Base-by-base conservation (phyloP, 1,140 invertebrate genomes). In the Lethrus apterus region DNA sequence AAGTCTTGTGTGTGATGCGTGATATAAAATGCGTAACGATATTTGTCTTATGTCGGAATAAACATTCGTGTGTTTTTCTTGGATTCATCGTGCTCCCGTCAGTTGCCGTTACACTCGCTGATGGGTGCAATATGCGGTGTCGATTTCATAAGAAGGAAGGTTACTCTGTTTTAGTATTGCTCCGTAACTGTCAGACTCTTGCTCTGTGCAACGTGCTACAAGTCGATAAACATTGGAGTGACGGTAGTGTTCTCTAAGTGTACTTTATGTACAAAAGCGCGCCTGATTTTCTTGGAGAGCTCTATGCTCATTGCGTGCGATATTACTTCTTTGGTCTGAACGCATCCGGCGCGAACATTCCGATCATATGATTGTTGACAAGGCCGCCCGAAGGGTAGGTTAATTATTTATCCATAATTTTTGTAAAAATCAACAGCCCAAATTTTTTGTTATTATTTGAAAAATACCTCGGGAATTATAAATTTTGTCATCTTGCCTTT, bases 171-270 rank as follows among this genome's bases (percentile, higher is more conserved):
- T 55, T 50, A 54, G 46, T 60, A 59, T 61, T 63, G 57, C 60
- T 63, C 55, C 52, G 47, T 58, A 52, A 52, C 52, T 49, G 46
- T 63, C 59, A 63, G 61, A 65, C 60, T 65, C 57, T 62, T 64
- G 59, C 59, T 59, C 55, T 61, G 60, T 62, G 62, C 60, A 59
- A 48, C 40, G 62, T 62, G 58, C 60, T 58, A 62, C 54, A 61
- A 60, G 54, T 62, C 53, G 44, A 48, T 55, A 51, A 58, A 59
- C 50, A 59, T 48, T 58, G 57, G 53, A 55, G 55, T 58, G 57
- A 56, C 45, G 52, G 56, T 57, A 20, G 32, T 30, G 35, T 43
- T 35, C 24, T 42, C 40, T 42, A 42, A 42, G 19, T 42, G 40
- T 42, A 42, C 40, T 43, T 21, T 40, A 21, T 45, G 29, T 46